phyloP scores from a whole-genome alignment of 2,797 vertebrate species.

The Sebastes itinus region DNA sequence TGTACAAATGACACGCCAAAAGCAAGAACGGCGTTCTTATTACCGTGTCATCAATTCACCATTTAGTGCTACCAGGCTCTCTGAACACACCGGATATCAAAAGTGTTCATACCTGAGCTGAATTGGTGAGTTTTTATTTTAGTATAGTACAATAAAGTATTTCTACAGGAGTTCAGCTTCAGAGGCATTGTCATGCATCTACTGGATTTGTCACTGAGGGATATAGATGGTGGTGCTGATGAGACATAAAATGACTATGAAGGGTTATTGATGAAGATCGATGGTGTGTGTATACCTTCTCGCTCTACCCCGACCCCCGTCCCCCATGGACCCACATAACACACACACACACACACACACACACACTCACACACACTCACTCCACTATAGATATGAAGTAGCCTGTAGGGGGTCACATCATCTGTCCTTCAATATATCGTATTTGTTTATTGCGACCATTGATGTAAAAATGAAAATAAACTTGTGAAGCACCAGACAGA shows the following conservation, averaged over 20 bases:
- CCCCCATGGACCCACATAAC: conserved; percentile 8
- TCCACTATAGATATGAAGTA: conserved; percentile 36
- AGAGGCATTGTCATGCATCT: background rate
- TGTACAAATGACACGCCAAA: too few species aligned
- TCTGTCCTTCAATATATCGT: conserved; percentile 52
- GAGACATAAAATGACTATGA: background rate
- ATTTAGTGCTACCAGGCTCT: background rate
- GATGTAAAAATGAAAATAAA: conserved; percentile 49
- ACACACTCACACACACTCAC: background rate
- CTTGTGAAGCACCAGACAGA: conserved; percentile 60
- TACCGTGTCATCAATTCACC: too few species aligned
- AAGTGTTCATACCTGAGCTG: background rate
- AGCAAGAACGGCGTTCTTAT: too few species aligned
- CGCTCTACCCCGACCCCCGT: background rate
- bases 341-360: background rate
- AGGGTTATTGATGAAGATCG: conserved; percentile 20
- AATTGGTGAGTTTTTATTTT: background rate
- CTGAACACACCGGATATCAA: background rate
- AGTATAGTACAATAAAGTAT: background rate
- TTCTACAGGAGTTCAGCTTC: background rate
- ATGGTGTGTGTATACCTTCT: conserved; percentile 3
- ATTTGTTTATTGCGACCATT: conserved; percentile 51
- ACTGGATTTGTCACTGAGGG: background rate
- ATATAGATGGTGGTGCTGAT: background rate
- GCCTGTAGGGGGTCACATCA: conserved; percentile 43